phyloP scores from a whole-genome alignment of 2,888 invertebrate genomes.

The Smittia aterrima region DNA sequence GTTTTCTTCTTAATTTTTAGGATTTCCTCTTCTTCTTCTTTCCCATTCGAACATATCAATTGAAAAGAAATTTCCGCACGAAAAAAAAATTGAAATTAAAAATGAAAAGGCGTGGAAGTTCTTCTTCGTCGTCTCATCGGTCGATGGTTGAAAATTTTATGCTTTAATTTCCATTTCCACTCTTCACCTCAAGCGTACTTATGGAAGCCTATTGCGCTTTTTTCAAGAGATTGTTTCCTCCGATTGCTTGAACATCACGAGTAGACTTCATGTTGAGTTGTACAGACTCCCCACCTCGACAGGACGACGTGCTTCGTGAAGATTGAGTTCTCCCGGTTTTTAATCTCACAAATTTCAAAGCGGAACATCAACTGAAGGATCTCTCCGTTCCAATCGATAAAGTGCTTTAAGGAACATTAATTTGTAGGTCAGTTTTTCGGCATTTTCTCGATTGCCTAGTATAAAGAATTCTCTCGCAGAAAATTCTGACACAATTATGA shows the following conservation, averaged over 20 bases:
- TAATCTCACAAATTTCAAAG: too few relatives aligned
- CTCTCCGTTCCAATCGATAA: neutral
- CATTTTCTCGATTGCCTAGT: neutral
- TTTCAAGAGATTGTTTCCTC: too few relatives aligned
- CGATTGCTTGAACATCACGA: too few relatives aligned
- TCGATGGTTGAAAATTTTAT: neutral
- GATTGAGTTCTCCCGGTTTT: too few relatives aligned
- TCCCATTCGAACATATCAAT: neutral
- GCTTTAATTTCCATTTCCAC: neutral
- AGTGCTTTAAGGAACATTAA: neutral
- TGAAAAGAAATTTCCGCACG: neutral
- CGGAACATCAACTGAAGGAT: too few relatives aligned
- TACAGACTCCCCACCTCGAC: too few relatives aligned
- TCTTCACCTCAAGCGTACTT: too few relatives aligned
- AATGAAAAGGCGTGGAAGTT: neutral
- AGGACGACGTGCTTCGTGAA: too few relatives aligned
- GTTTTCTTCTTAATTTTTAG: neutral
- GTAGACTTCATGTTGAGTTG: too few relatives aligned
- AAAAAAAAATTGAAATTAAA: neutral
- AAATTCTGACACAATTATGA: neutral
- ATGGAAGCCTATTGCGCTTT: too few relatives aligned
- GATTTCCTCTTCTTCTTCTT: too few relatives aligned
- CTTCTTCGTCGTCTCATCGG: neutral
- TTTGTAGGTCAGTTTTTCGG: conserved; percentile 22
- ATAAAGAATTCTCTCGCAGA: neutral